These are phyloP conservation scores for Edolisoma coerulescens DNA, from an alignment of 2,113 vertebrate genomes.

Conservation along the genomic window DNA sequence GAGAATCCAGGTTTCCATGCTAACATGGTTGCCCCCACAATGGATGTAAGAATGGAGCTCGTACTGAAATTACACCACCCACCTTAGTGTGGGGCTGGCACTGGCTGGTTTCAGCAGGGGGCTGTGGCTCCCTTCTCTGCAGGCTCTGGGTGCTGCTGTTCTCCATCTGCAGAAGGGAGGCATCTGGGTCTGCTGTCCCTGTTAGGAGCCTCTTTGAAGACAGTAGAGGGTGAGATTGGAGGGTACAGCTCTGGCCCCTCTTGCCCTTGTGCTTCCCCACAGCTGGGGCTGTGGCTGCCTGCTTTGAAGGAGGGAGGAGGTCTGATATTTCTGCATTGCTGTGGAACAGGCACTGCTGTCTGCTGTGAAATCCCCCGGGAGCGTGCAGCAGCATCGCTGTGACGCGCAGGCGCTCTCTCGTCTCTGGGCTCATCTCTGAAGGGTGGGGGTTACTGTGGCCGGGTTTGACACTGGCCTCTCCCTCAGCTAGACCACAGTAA, in stretches of 20 bases:
- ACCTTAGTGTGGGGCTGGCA: neutral
- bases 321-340: neutral
- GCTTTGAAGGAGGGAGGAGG: neutral
- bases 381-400: fast-evolving
- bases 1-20: neutral
- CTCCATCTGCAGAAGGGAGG: neutral
- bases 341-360: neutral
- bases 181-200: neutral
- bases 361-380: neutral
- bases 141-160: neutral
- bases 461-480: neutral
- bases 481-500: neutral
- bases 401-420: neutral
- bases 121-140: neutral
- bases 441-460: neutral
- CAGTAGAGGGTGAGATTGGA: neutral
- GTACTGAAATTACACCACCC: neutral
- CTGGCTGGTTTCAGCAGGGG: neutral
- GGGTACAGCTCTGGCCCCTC: neutral
- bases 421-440: neutral
- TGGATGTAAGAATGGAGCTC: neutral
- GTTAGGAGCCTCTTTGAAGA: neutral
- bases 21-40: neutral
- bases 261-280: neutral
- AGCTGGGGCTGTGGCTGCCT: neutral